Base-by-base conservation (phyloP, 2,888 invertebrate species). In the Fabriciana adippe region DNA sequence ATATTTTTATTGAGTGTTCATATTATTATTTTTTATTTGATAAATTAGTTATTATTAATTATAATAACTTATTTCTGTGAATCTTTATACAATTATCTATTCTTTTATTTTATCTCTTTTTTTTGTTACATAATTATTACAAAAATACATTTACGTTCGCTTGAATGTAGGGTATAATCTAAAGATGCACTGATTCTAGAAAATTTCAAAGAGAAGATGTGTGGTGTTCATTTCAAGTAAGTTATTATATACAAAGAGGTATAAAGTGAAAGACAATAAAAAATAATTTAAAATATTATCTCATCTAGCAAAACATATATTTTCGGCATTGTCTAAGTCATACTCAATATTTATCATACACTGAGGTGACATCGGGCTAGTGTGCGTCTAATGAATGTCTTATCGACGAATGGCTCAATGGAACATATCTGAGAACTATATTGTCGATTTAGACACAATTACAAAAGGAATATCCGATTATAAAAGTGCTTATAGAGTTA, bases 361-460 rank as follows among this genome's bases (percentile, higher is more conserved):
- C 71, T 73, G 66, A 66, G 70, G 70, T 64, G 75, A 74, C 77
- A 73, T 72, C 72, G 72, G 72, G 72, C 71, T 62, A 81, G 85
- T 74, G 82, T 79, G 79, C 71, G 73, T 77, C 81, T 87, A 90
- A 90, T 88, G 86, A 89, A 90, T 86, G 83, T 86, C 83, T 82
- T 73, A 79, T 79, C 83, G 83, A 88, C 83, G 82, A 83, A 85
- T 85, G 84, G 82, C 79, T 71, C 81, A 78, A 83, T 77, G 75
- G 75, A 79, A 79, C 81, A 79, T 74, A 78, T 78, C 77, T 71
- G 72, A 76, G 77, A 80, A 86, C 83, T 86, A 88, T 88, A 86
- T 77, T 76, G 78, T 82, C 88, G 84, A 85, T 88, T 89, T 87
- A 82, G 84, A 81, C 80, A 81, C 89, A 84, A 88, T 89, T 87